A percentile compares a stretch with the other conserved stretches of the same genome.
These are phyloP conservation scores for Diadophis punctatus DNA, from an alignment of 2,113 vertebrate species.

Conservation along the genomic window DNA sequence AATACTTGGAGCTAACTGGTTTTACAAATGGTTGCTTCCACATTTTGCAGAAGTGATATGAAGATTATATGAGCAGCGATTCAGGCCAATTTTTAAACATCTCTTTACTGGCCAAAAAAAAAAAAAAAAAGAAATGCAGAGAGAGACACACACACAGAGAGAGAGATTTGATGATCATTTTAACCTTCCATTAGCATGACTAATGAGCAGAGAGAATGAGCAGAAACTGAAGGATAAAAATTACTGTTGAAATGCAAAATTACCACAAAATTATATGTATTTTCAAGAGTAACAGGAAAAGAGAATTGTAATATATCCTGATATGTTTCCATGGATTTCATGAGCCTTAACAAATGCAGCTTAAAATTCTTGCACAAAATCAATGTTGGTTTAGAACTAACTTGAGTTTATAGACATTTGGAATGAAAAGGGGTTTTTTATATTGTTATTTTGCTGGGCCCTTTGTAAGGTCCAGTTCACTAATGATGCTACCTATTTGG, in stretches of 20 bases:
- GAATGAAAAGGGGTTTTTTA: background rate
- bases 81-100: background rate
- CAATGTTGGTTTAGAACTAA: too few relatives aligned
- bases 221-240: background rate
- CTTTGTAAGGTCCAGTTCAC: background rate
- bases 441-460: background rate
- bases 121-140: background rate
- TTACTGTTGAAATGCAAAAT: background rate
- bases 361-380: background rate
- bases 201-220: background rate
- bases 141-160: background rate
- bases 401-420: background rate
- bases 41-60: background rate
- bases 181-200: conserved; percentile 10
- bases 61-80: background rate
- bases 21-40: conserved; percentile 2
- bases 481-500: background rate
- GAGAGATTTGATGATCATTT: background rate
- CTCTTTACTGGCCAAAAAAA: background rate
- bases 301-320: background rate
- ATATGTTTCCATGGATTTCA: background rate
- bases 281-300: background rate
- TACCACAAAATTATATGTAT: background rate
- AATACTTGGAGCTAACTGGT: background rate
- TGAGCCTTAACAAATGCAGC: background rate